phyloP scores from a whole-genome alignment of 1,140 invertebrate genomes.

The Zelostemma sp. region DNA sequence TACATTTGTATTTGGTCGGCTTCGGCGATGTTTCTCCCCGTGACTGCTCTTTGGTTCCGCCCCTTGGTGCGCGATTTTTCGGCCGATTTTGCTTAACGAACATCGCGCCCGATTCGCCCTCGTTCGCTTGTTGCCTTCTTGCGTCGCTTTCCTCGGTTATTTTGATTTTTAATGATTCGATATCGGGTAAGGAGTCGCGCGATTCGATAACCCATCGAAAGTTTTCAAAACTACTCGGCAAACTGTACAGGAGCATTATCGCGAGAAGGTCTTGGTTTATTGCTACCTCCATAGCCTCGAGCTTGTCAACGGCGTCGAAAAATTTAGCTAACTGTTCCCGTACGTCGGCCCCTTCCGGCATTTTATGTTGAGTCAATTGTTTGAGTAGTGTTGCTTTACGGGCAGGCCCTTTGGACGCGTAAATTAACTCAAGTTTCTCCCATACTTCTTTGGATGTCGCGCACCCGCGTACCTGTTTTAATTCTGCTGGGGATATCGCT shows the following conservation, averaged over 20 bases:
- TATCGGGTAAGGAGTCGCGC: conserved; percentile 39
- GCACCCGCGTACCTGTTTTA: too few relatives aligned
- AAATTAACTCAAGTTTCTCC: conserved; percentile 13
- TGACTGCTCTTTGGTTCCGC: conserved; percentile 7
- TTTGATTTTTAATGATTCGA: conserved; percentile 49
- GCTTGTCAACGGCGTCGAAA: conserved; percentile 30
- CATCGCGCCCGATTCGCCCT: conserved; percentile 22
- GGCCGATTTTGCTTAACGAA: conserved; percentile 8
- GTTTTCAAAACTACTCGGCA: conserved; percentile 44
- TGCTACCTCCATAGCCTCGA: conserved; percentile 42
- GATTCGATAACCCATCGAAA: conserved; percentile 53
- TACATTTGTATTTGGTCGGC: conserved; percentile 2
- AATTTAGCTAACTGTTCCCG: conserved; percentile 1
- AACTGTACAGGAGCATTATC: conserved; percentile 52
- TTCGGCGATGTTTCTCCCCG: neutral
- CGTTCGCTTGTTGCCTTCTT: conserved; percentile 24
- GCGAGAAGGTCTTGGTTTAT: conserved; percentile 48
- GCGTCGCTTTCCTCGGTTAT: conserved; percentile 19
- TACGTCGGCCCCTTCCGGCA: conserved; percentile 1
- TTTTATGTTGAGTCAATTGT: conserved; percentile 10
- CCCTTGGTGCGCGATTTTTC: conserved; percentile 7
- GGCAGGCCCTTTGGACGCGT: too few relatives aligned
- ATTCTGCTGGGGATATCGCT: too few relatives aligned
- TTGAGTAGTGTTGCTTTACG: conserved; percentile 10
- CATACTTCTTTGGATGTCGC: too few relatives aligned